These are phyloP conservation scores for Cnemophilus loriae DNA, from an alignment of 2,113 vertebrate species.

Conservation along the genomic window DNA sequence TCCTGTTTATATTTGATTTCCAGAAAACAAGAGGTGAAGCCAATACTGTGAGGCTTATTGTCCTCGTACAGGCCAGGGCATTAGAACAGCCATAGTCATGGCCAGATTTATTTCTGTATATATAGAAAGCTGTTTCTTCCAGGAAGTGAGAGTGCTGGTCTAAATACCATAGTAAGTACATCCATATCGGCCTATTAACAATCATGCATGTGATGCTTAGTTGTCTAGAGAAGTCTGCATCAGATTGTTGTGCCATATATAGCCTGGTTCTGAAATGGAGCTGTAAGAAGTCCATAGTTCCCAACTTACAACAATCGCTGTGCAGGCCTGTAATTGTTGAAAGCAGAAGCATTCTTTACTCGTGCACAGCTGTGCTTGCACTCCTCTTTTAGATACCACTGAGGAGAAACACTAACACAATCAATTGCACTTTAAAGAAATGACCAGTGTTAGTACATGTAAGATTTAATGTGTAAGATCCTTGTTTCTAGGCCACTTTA, in stretches of 20 bases:
- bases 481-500: background rate
- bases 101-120: constrained; percentile 11
- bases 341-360: background rate
- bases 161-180: background rate
- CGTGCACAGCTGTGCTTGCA: background rate
- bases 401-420: background rate
- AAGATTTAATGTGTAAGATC: background rate
- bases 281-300: background rate
- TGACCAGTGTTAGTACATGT: background rate
- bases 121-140: background rate
- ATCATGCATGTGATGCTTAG: background rate
- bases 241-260: background rate
- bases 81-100: background rate
- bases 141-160: background rate
- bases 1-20: background rate
- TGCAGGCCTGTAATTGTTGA: background rate
- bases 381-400: background rate
- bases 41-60: background rate
- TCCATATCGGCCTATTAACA: background rate
- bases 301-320: background rate
- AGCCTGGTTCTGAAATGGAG: background rate
- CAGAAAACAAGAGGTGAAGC: background rate
- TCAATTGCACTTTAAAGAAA: background rate
- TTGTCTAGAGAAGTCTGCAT: background rate
- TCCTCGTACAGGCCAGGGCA: background rate